Percentiles rank a stretch among this genome's conserved stretches.
Conservation (phyloP, 2,888 invertebrate genomes). For the Lithophane semibrunnea region DNA sequence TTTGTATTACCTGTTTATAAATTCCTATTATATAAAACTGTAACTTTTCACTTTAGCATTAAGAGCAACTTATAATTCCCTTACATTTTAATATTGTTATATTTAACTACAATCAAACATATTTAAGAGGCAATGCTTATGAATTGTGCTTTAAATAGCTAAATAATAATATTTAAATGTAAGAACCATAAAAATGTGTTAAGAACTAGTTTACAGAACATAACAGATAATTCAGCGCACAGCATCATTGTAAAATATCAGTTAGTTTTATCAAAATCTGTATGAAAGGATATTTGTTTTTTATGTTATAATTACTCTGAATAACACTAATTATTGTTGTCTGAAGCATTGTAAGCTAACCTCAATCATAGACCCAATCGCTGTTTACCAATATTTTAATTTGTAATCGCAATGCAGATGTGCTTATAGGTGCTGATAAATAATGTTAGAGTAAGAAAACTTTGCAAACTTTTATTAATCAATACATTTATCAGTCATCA, state of each 20-base stretch:
- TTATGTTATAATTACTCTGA: not conserved
- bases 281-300: not conserved
- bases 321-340: conserved; percentile 3
- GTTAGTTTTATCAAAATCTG: not conserved
- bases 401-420: conserved; percentile 32
- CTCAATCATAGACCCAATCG: conserved; percentile 17
- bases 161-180: conserved; percentile 22
- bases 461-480: conserved; percentile 1
- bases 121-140: not conserved
- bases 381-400: not conserved
- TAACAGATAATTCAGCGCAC: conserved; percentile 14
- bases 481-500: not conserved
- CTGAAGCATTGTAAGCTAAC: conserved; percentile 12
- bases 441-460: not conserved
- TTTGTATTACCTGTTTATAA: not conserved
- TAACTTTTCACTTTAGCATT: not conserved
- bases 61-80: not conserved
- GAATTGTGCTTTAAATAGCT: not conserved
- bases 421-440: not conserved
- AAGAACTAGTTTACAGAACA: conserved; percentile 10
- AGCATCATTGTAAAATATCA: conserved; percentile 19
- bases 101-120: not conserved
- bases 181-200: conserved; percentile 1
- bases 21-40: not conserved
- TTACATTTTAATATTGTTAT: conserved; percentile 8